Percentiles rank a stretch among this genome's conserved stretches.
Conservation (phyloP, 2,797 vertebrate genomes). For the Halcyon leucocephala region DNA sequence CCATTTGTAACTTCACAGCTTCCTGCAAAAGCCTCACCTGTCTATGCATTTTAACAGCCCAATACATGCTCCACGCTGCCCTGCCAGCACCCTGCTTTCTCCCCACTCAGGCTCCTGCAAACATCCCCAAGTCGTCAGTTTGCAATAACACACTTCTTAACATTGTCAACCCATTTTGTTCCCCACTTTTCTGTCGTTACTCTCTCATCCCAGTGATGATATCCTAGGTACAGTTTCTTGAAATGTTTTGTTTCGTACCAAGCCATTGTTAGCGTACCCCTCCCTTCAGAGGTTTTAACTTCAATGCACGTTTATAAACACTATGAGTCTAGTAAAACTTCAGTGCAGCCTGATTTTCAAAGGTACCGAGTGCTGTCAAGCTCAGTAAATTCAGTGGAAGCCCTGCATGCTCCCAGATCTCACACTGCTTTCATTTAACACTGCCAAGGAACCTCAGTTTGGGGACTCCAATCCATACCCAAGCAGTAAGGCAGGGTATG, state of each 20-base stretch:
- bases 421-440: background rate
- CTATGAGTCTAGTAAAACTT: background rate
- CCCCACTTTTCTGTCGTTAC: background rate
- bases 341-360: background rate
- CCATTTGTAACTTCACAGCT: constrained; percentile 7
- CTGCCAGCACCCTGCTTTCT: background rate
- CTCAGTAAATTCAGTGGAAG: background rate
- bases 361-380: background rate
- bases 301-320: background rate
- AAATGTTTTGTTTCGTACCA: background rate
- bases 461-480: background rate
- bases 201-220: background rate
- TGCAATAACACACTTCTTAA: background rate
- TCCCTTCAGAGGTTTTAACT: background rate
- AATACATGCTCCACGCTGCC: background rate
- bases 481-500: background rate
- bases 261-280: accelerated
- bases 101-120: background rate
- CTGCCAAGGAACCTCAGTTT: background rate
- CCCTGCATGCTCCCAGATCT: background rate
- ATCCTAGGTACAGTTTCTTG: background rate
- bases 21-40: background rate
- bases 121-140: background rate
- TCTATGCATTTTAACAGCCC: constrained; percentile 3
- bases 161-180: background rate